Evolutionary conservation across 2,888 invertebrate genomes (phyloP).

Genomic region (Villa cingulata): DNA sequence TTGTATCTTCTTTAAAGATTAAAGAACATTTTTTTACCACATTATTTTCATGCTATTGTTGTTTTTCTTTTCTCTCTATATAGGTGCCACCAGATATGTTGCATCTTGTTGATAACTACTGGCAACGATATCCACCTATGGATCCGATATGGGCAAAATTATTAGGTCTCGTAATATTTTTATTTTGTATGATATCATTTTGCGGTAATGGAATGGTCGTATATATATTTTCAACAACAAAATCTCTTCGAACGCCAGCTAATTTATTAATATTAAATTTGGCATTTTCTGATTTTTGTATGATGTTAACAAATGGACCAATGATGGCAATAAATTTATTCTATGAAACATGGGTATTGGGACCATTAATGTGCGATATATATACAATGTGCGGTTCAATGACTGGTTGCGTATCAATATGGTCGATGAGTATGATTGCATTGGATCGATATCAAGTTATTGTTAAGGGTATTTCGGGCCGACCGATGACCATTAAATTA

Average conservation of each 20-base stretch:
- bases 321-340: conserved; percentile 47
- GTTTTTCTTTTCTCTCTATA: too few species aligned
- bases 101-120: conserved; percentile 48
- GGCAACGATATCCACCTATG: conserved; percentile 41
- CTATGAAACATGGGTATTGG: conserved; percentile 46
- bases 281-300: conserved; percentile 47
- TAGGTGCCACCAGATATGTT: conserved; percentile 50
- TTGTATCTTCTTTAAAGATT: too few species aligned
- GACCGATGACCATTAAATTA: conserved; percentile 68
- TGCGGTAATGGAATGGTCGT: conserved; percentile 33
- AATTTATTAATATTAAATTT: conserved; percentile 48
- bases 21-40: too few species aligned
- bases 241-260: conserved; percentile 43
- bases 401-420: conserved; percentile 81
- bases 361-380: conserved; percentile 44
- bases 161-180: conserved; percentile 43
- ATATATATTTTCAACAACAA: conserved; percentile 53
- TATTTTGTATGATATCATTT: conserved; percentile 40
- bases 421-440: conserved; percentile 87
- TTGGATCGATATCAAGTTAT: conserved; percentile 90
- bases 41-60: too few species aligned
- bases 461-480: conserved; percentile 76
- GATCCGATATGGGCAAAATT: conserved; percentile 41
- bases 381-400: conserved; percentile 49
- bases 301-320: conserved; percentile 43